Evolutionary conservation across 2,797 vertebrate genomes (phyloP).

Genomic region (Notamacropus eugenii): DNA sequence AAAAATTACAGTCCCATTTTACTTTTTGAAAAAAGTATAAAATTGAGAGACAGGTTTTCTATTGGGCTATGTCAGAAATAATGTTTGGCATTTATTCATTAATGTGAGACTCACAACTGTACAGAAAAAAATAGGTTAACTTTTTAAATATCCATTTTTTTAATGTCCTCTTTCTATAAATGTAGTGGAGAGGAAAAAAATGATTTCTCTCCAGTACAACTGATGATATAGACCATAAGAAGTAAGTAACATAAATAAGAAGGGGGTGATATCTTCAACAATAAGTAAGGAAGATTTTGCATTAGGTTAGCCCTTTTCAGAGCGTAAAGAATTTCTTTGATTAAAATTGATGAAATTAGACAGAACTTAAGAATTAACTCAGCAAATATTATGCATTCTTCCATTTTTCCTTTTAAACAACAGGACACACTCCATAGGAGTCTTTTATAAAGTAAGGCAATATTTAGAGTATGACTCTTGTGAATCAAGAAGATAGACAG

Average conservation of each 20-base stretch:
- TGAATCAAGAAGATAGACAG: background rate
- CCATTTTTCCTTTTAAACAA: background rate
- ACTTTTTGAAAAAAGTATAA: background rate
- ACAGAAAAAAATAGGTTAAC: background rate
- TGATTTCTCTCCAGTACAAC: background rate
- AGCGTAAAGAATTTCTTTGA: background rate
- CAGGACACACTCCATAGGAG: background rate
- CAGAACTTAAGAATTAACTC: background rate
- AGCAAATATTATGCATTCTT: background rate
- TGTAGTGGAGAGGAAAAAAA: background rate
- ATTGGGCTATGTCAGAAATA: background rate
- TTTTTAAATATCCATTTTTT: background rate
- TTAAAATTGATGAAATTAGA: background rate
- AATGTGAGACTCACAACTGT: background rate
- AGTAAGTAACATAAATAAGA: background rate
- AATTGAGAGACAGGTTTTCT: background rate
- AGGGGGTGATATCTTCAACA: background rate
- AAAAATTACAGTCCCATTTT: background rate
- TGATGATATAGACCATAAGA: background rate
- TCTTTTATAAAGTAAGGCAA: background rate
- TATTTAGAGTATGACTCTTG: background rate
- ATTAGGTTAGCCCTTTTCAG: background rate
- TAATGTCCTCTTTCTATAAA: background rate
- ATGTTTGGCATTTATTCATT: constrained; percentile 1
- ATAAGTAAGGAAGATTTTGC: background rate